Base-by-base conservation (phyloP, 2,888 invertebrate genomes). In the Acrobasis suavella region DNA sequence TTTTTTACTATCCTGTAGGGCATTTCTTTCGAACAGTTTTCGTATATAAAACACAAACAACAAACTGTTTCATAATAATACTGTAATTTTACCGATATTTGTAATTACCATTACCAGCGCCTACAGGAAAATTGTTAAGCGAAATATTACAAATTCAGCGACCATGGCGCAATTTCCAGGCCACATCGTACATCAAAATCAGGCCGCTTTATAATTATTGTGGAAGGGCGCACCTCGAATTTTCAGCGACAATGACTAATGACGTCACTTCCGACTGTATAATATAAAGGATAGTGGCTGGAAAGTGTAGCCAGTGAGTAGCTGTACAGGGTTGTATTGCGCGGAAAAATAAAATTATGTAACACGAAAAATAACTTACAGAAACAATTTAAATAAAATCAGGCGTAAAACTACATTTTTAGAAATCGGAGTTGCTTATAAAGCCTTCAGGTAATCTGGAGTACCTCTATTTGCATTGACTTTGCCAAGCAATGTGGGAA, bases 221-320 rank as follows among this genome's bases (percentile, higher is more conserved):
- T 67, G 64, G 60, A 69, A 65, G 69, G 69, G 66, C 65, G 66
- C 65, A 68, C 66, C 68, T 71, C 70, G 66, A 66, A 64, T 63
- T 68, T 67, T 76, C 68, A 71, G 68, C 67, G 80, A 81, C 80
- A 77, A 72, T 80, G 78, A 83, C 78, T 80, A 85, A 88, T 82
- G 81, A 81, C 78, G 75, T 83, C 77, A 75, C 75, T 79, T 76
- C 76, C 73, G 71, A 70, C 69, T 70, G 70, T 69, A 66, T 71
- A 72, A 70, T 69, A 66, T 71, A 72, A 69, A 80, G 78, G 74
- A 78, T 77, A 80, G 74, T 71, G 63, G 64, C 70, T 70, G 72
- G 77, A 76, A 79, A 74, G 67, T 72, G 68, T 68, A 63, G 68
- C 67, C 60, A 64, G 60, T 64, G 69, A 65, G 51, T n/a, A 37